phyloP scores from a whole-genome alignment of 2,797 vertebrate genomes.

The Gallinago nigripennis region DNA sequence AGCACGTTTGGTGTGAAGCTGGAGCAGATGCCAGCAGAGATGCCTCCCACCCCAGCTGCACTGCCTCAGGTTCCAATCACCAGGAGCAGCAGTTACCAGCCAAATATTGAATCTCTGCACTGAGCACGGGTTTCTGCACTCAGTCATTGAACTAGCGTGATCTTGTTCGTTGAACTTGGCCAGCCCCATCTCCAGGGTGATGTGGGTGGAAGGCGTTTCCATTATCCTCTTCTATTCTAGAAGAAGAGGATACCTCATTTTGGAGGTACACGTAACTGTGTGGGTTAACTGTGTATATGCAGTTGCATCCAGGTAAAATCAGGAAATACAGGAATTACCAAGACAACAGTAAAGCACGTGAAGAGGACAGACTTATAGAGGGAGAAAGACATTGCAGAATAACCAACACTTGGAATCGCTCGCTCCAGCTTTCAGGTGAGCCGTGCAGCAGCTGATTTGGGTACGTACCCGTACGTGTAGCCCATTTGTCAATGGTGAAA shows the following conservation, averaged over 20 bases:
- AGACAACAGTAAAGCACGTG: neutral
- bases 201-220: neutral
- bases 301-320: neutral
- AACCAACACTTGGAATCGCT: neutral
- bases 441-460: neutral
- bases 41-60: neutral
- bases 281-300: neutral
- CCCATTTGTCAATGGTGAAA: neutral
- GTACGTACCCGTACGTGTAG: fast-evolving
- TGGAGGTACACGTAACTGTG: neutral
- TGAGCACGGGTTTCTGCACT: fast-evolving
- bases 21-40: neutral
- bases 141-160: neutral
- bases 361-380: neutral
- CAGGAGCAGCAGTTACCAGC: neutral
- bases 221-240: neutral
- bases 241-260: neutral
- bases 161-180: neutral
- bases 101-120: neutral
- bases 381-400: neutral
- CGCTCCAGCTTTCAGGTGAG: neutral
- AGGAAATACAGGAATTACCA: neutral
- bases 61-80: neutral
- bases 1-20: neutral
- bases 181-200: neutral